Evolutionary conservation across 2,888 invertebrate genomes (phyloP), one percentile per base, ranked within the genome.

Genomic region (Parnassius smintheus): DNA sequence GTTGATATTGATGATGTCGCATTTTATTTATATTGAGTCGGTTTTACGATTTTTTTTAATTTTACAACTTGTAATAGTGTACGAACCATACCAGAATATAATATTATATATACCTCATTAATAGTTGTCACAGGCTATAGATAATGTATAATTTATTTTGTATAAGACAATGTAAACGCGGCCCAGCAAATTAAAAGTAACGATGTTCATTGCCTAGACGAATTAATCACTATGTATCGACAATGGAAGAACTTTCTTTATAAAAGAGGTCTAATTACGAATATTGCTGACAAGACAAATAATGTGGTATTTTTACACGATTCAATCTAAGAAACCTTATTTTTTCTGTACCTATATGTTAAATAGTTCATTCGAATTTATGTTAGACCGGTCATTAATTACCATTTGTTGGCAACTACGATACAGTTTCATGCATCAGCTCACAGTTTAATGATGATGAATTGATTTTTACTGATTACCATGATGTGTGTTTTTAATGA

Each of bases 371-470:
- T 9, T 49, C 9, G 1, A 13, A 53, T 48, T 56, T 9, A 51
- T 25, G 11, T 49, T n/a, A 49, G 18, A 22, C 22, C 4, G 12
- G 45, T 42, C n/a, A 49, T 48, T 22, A 48, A n/a, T 59, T 50
- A 59, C 56, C 61, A 61, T 68, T 64, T 65, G 67, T 65, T 70
- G 65, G 65, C 63, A 63, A 65, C 61, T 70, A 60, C 57, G n/a
- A 67, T 68, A 60, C 66, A 63, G 64, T 78, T 81, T 83, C 80
- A 86, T 81, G 84, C 83, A 72, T 75, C 76, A 77, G 71, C 66
- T 78, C 65, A 70, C 74, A 65, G 67, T 66, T 64, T 85, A 80
- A 82, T 70, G 70, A 83, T 85, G 82, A 85, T 80, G 67, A 73
- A 83, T 85, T 78, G 7, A 35, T 7, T 35, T 35, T 35, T 35